Percentiles rank a stretch among this genome's conserved stretches.
These are phyloP conservation scores for Gymnoscopelus braueri DNA, from an alignment of 2,797 vertebrate species.

Conservation along the genomic window DNA sequence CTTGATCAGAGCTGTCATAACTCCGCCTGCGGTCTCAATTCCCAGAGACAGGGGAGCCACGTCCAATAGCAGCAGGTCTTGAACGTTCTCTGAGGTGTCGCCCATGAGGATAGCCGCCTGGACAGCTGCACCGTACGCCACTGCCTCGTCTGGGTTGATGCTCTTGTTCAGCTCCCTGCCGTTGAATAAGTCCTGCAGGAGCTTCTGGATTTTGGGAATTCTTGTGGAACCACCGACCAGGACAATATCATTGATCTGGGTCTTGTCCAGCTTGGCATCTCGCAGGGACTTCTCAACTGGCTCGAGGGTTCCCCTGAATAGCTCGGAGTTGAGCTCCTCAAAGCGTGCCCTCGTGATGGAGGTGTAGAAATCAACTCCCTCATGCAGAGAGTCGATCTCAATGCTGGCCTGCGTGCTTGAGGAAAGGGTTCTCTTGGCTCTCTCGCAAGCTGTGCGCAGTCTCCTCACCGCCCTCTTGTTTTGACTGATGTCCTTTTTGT, in stretches of 20 bases:
- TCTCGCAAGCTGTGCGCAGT: constrained; percentile 91
- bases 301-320: constrained; percentile 91
- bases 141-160: constrained; percentile 94
- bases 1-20: constrained; percentile 92
- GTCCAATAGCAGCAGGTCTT: constrained; percentile 91
- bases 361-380: constrained; percentile 94
- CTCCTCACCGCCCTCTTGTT: constrained; percentile 91
- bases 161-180: constrained; percentile 94
- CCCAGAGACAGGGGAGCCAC: constrained; percentile 91
- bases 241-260: constrained; percentile 88
- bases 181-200: constrained; percentile 92
- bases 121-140: constrained; percentile 90
- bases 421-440: constrained; percentile 90
- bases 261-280: constrained; percentile 91
- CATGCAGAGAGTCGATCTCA: constrained; percentile 90
- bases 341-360: constrained; percentile 93
- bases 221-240: constrained; percentile 92
- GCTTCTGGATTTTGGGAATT: constrained; percentile 94
- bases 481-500: constrained; percentile 90
- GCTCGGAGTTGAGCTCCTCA: constrained; percentile 91
- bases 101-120: constrained; percentile 94
- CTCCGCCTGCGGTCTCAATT: constrained; percentile 91
- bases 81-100: constrained; percentile 92
- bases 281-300: constrained; percentile 91
- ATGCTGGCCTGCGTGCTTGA: constrained; percentile 91